A percentile compares a stretch with the other conserved stretches of the same genome.
These are phyloP conservation scores for Drosophila longiperda DNA, from an alignment of 2,888 invertebrate genomes.

Conservation along the genomic window DNA sequence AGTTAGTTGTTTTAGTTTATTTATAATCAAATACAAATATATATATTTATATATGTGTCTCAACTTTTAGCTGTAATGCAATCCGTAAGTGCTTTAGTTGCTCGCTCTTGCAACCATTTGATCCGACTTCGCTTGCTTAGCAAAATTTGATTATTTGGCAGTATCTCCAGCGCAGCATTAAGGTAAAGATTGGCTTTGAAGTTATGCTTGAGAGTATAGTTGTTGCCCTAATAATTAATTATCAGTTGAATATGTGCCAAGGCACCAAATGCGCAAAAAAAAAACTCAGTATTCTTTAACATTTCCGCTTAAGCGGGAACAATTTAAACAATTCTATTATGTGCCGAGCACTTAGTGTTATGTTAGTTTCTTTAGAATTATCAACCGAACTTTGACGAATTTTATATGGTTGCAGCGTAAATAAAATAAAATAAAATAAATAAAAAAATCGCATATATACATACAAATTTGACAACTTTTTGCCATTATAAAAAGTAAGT, in stretches of 20 bases:
- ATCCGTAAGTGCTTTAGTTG: constrained; percentile 71
- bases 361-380: neutral
- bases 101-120: constrained; percentile 71
- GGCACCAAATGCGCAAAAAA: constrained; percentile 47
- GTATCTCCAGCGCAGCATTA: constrained; percentile 71
- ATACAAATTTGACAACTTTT: neutral
- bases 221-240: constrained; percentile 78
- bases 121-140: constrained; percentile 72
- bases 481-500: neutral
- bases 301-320: constrained; percentile 4
- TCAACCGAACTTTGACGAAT: constrained; percentile 11
- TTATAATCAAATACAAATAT: no score
- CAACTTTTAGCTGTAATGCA: constrained; percentile 70
- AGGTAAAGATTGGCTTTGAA: constrained; percentile 68
- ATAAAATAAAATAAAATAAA: neutral
- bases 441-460: neutral
- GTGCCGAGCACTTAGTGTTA: constrained; percentile 21
- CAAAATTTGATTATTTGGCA: constrained; percentile 57
- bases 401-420: neutral
- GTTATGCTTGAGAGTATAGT: constrained; percentile 68
- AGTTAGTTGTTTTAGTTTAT: neutral
- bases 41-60: neutral
- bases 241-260: constrained; percentile 74
- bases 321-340: neutral
- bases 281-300: neutral